These are phyloP conservation scores for Heliconius cydno DNA, from an alignment of 2,888 invertebrate species.

Conservation along the genomic window DNA sequence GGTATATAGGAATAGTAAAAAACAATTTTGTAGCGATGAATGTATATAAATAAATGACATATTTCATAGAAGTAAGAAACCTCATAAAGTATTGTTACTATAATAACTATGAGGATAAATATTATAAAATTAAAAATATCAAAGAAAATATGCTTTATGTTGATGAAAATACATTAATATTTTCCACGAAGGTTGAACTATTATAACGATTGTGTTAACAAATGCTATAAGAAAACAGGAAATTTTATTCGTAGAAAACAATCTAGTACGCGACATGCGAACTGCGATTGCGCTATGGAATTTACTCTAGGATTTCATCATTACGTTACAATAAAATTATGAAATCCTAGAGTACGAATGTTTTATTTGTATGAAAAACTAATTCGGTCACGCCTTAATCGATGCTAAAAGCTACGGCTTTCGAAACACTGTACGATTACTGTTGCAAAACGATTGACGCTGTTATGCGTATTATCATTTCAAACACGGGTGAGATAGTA, in stretches of 20 bases:
- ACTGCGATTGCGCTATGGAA: slow-evolving; percentile 21
- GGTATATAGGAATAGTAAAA: neutral
- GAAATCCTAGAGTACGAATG: no score
- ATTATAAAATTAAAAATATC: neutral
- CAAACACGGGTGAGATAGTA: neutral
- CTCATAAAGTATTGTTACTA: neutral
- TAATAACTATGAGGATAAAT: slow-evolving; percentile 1
- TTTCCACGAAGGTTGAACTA: slow-evolving; percentile 17
- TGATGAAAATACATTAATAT: slow-evolving; percentile 5
- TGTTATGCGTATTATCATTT: slow-evolving; percentile 43
- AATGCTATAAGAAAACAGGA: slow-evolving; percentile 39
- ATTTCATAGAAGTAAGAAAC: neutral
- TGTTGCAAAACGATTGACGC: slow-evolving; percentile 41
- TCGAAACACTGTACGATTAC: slow-evolving; percentile 39
- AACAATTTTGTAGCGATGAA: neutral
- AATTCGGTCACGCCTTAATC: slow-evolving; percentile 41
- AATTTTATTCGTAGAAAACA: slow-evolving; percentile 28
- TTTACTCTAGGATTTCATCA: slow-evolving; percentile 34
- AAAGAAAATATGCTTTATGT: slow-evolving; percentile 2
- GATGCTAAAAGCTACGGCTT: slow-evolving; percentile 38
- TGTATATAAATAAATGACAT: neutral
- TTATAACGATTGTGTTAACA: slow-evolving; percentile 17
- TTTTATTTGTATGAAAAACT: slow-evolving; percentile 27
- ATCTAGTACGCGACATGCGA: slow-evolving; percentile 33
- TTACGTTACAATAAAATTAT: neutral